A percentile compares a stretch with the other conserved stretches of the same genome.
Evolutionary conservation across 2,888 invertebrate species (phyloP).

Genomic region (Netelia melanura): DNA sequence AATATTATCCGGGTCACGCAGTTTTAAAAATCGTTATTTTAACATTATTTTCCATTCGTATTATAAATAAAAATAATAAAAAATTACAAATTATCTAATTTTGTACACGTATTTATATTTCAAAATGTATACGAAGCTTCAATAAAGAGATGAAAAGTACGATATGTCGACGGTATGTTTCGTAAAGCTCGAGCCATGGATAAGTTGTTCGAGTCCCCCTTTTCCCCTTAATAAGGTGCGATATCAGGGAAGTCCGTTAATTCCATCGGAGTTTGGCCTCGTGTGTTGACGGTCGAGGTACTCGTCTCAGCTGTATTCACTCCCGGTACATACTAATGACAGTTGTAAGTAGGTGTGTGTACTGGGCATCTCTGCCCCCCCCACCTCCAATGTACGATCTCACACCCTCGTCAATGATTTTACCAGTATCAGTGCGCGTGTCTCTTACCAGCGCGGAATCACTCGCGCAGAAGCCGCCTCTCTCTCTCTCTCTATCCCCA

Average conservation of each 20-base stretch:
- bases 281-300: neutral
- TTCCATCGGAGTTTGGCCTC: conserved; percentile 15
- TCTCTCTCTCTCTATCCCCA: conserved; percentile 24
- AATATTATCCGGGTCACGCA: neutral
- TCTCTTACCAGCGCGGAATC: conserved; percentile 54
- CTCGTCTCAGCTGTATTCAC: neutral
- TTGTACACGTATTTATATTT: no score
- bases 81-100: no score
- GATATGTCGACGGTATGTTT: neutral
- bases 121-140: neutral
- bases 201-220: neutral
- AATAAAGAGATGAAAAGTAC: neutral
- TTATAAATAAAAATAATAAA: no score
- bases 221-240: neutral
- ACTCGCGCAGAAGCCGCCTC: conserved; percentile 73
- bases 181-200: neutral
- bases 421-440: conserved; percentile 55
- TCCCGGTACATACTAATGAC: conserved; percentile 22
- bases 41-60: no score
- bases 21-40: no score
- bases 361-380: neutral
- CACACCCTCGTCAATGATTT: conserved; percentile 53
- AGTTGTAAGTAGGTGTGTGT: neutral
- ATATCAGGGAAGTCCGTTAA: neutral
- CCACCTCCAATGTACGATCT: neutral